Base-by-base conservation (phyloP, 2,113 vertebrate genomes). In the Coracopsis vasa region DNA sequence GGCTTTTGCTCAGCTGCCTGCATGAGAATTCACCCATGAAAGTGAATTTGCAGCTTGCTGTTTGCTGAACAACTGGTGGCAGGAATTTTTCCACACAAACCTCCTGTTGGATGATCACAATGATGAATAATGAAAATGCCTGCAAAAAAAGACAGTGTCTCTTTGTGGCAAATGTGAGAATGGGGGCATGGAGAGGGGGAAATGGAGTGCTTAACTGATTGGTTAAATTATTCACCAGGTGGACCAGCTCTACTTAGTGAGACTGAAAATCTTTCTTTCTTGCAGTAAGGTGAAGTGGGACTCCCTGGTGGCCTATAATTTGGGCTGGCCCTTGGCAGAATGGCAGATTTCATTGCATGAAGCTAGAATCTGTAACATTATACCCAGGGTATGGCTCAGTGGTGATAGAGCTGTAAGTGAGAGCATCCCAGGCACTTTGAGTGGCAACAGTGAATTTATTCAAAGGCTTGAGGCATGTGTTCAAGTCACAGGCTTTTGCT, bases 181-280 rank as follows among this genome's bases (percentile, higher is more conserved):
- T 37, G 25, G 33, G 13, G 5, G 14, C 28, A 21, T 28, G 9
- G 17, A 67, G 33, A 9, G 15, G 18, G 28, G 15, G 28, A 71
- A 39, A 53, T 10, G 4, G 39, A 77, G 60, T 35, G 72, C 62
- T 94, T 84, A 92, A 95, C 53, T 31, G 41, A 2, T 45, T 31
- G 37, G 42, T 83, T 95, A 67, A 92, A 70, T 96, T 96, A 95
- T 83, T 93, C 50, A 73, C 75, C 23, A 29, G 80, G 62, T 74
- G 90, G 47, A 65, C 51, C 28, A 33, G 72, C 69, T 89, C 73
- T 91, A 33, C 28, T 56, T 24, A 58, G 71, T 47, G 80, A 95
- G 72, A 83, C 25, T 81, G 60, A 47, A 87, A 73, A 54, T 39
- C 20, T 14, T 73, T 56, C 53, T 42, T 92, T 51, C 48, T 61